A percentile compares a stretch with the other conserved stretches of the same genome.
Conservation (phyloP, 2,888 invertebrate genomes). For the Cylindroiulus punctatus region DNA sequence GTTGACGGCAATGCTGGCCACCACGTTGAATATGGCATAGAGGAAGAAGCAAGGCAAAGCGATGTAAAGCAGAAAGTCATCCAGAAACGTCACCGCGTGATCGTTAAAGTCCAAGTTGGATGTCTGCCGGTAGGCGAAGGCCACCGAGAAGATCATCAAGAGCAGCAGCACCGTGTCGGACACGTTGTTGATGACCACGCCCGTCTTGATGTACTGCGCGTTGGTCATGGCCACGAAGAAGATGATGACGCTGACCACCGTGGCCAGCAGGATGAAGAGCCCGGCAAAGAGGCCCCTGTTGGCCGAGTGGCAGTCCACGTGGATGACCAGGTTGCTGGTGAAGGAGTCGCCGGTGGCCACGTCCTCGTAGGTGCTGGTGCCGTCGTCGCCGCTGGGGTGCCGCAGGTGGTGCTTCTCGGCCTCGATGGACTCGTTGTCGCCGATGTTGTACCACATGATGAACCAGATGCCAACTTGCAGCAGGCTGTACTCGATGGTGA, state of each 20-base stretch:
- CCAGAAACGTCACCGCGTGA: constrained; percentile 74
- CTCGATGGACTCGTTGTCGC: constrained; percentile 65
- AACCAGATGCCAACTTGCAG: constrained; percentile 80
- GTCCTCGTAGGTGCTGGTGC: constrained; percentile 58
- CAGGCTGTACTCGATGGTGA: constrained; percentile 82
- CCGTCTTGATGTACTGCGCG: constrained; percentile 62
- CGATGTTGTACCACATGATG: constrained; percentile 80
- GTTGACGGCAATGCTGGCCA: constrained; percentile 72
- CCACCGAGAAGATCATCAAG: constrained; percentile 71
- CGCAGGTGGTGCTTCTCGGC: constrained; percentile 62
- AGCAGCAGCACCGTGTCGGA: constrained; percentile 71
- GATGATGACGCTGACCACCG: constrained; percentile 72
- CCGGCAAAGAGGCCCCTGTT: constrained; percentile 80
- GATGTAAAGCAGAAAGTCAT: constrained; percentile 77
- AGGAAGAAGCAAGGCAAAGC: constrained; percentile 79
- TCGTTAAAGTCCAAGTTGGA: constrained; percentile 75
- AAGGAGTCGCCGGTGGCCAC: constrained; percentile 60
- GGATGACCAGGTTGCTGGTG: constrained; percentile 69
- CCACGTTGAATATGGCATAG: constrained; percentile 75
- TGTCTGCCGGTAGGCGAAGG: constrained; percentile 74
- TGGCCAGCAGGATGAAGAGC: constrained; percentile 71
- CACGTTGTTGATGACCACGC: constrained; percentile 60
- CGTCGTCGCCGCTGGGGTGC: constrained; percentile 15
- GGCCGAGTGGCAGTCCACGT: constrained; percentile 80
- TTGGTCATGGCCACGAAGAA: constrained; percentile 73